A percentile compares a stretch with the other conserved stretches of the same genome.
Conservation (phyloP, 2,797 vertebrate genomes). For the Hipposideros larvatus region DNA sequence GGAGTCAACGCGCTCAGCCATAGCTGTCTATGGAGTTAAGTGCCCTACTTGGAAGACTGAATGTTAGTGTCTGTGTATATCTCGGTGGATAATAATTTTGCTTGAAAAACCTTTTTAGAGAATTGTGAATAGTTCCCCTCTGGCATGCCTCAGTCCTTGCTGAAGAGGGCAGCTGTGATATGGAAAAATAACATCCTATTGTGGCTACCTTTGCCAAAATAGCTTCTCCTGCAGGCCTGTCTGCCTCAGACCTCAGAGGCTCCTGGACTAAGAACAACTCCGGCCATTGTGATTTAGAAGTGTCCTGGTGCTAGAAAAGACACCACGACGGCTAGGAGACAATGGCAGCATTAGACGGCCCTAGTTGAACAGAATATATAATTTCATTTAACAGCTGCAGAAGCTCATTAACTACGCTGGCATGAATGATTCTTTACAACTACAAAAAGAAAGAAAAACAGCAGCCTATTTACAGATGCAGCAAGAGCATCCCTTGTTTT, state of each 20-base stretch:
- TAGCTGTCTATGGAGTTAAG: not conserved
- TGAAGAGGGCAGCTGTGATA: constrained; percentile 59
- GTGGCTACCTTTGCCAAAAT: constrained; percentile 25
- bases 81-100: constrained; percentile 10
- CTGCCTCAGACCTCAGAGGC: not conserved
- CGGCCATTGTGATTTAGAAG: constrained; percentile 22
- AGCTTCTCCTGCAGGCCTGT: not conserved
- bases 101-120: constrained; percentile 20
- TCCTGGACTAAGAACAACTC: constrained; percentile 12
- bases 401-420: constrained; percentile 78
- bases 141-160: not conserved
- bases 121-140: constrained; percentile 13
- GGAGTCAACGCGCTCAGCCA: not conserved
- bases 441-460: constrained; percentile 72
- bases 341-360: constrained; percentile 54
- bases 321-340: constrained; percentile 56
- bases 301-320: constrained; percentile 53
- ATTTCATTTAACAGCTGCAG: constrained; percentile 79
- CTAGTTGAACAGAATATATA: constrained; percentile 72
- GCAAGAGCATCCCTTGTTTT: constrained; percentile 62
- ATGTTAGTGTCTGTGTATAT: constrained; percentile 26
- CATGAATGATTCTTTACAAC: constrained; percentile 80
- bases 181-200: constrained; percentile 1
- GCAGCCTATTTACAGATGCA: constrained; percentile 77
- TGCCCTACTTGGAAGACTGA: not conserved